phyloP scores from a whole-genome alignment of 1,140 invertebrate genomes.

The Reticulitermes speratus region DNA sequence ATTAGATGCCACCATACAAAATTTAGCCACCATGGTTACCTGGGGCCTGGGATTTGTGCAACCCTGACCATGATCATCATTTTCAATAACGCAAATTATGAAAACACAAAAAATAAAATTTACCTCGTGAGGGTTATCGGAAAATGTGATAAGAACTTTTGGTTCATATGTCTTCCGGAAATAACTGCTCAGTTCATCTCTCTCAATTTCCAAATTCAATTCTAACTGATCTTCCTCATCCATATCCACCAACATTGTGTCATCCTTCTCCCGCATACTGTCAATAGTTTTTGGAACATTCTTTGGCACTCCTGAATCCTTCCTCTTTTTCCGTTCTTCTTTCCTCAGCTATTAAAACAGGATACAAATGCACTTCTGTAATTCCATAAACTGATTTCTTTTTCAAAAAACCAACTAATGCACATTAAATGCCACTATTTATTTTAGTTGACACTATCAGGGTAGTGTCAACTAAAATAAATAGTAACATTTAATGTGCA shows the following conservation, averaged over 20 bases:
- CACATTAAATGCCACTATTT: no score
- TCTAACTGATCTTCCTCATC: conserved; percentile 55
- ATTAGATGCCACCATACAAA: no score
- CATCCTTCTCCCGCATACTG: conserved; percentile 86
- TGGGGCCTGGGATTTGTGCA: no score
- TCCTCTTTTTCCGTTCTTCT: not conserved
- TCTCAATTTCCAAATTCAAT: conserved; percentile 65
- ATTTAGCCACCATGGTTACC: no score
- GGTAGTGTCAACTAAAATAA: no score
- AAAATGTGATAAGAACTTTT: conserved; percentile 93
- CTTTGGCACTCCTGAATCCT: not conserved
- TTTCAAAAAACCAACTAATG: no score
- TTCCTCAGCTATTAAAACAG: not conserved
- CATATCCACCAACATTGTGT: conserved; percentile 78
- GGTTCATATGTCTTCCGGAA: conserved; percentile 84
- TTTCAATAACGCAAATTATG: no score
- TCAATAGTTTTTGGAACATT: conserved; percentile 85
- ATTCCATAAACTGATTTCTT: not conserved
- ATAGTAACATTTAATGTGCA: no score
- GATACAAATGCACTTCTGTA: not conserved
- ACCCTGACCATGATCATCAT: no score
- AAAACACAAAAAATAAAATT: not conserved
- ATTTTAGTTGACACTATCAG: no score
- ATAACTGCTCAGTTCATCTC: conserved; percentile 87
- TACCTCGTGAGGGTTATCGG: conserved; percentile 82